A percentile compares a stretch with the other conserved stretches of the same genome.
These are phyloP conservation scores for Xerus rutilus DNA, from an alignment of 2,797 vertebrate species.

Conservation along the genomic window DNA sequence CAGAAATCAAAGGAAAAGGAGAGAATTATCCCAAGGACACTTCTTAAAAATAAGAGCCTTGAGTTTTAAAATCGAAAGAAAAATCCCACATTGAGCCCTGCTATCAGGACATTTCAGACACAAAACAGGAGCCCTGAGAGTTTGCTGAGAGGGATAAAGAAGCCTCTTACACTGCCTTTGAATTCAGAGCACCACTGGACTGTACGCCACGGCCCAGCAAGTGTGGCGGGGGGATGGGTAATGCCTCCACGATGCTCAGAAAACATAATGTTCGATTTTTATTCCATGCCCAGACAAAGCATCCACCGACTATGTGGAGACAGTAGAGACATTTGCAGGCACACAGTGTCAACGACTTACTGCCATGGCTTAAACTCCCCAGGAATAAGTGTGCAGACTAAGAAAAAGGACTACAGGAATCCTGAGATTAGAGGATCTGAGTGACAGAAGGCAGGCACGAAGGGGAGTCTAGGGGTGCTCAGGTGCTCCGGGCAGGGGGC, in stretches of 20 bases:
- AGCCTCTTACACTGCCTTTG: not conserved
- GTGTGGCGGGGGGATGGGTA: not conserved
- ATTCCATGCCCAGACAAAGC: not conserved
- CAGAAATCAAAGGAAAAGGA: not conserved
- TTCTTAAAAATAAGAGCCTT: not conserved
- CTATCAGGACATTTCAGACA: not conserved
- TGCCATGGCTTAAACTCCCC: fast-evolving
- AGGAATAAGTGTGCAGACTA: too few relatives aligned
- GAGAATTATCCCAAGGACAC: not conserved
- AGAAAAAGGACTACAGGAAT: fast-evolving
- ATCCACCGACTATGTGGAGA: not conserved
- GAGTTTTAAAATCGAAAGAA: not conserved
- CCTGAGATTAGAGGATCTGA: not conserved
- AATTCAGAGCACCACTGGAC: not conserved
- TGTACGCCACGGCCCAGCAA: not conserved
- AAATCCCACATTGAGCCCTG: not conserved
- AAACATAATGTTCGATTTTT: not conserved
- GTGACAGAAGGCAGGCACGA: fast-evolving
- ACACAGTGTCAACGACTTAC: not conserved
- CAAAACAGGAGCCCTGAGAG: not conserved
- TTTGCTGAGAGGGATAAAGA: not conserved
- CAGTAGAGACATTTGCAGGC: not conserved
- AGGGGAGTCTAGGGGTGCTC: too few relatives aligned
- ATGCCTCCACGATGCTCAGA: not conserved
- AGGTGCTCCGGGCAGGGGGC: too few relatives aligned